These are phyloP conservation scores for Cyprinodon brontotheroides DNA, from an alignment of 2,113 vertebrate species.

Conservation along the genomic window DNA sequence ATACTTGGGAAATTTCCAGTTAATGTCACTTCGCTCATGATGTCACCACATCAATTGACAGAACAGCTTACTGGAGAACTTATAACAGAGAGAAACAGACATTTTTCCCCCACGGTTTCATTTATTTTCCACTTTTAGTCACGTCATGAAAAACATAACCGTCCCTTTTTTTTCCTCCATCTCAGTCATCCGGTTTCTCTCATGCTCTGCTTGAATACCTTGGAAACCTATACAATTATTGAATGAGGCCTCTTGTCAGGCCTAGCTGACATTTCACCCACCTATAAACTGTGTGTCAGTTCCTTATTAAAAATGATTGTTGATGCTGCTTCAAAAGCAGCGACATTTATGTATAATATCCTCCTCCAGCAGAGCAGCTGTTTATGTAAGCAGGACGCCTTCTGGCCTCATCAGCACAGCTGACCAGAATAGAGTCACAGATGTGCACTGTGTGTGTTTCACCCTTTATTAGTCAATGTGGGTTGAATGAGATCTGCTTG, in stretches of 20 bases:
- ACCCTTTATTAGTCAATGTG: not conserved
- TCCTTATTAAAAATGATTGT: constrained; percentile 19
- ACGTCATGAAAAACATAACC: no score
- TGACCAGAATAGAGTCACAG: constrained; percentile 6
- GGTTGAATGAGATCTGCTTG: not conserved
- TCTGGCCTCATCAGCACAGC: constrained; percentile 5
- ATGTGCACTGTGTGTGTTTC: not conserved
- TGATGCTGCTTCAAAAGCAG: not conserved
- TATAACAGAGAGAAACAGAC: not conserved
- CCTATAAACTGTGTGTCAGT: constrained; percentile 15
- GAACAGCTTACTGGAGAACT: no score
- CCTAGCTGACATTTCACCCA: no score
- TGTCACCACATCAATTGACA: no score
- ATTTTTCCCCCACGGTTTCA: not conserved
- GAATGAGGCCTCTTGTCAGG: not conserved
- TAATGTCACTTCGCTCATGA: no score
- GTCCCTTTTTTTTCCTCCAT: not conserved
- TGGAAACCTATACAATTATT: not conserved
- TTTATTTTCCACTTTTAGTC: not conserved
- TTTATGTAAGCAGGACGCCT: not conserved
- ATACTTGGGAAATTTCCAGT: no score
- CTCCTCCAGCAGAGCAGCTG: not conserved
- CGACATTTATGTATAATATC: constrained; percentile 18
- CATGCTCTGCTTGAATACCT: not conserved
- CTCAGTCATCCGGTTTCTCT: not conserved